A percentile compares a stretch with the other conserved stretches of the same genome.
phyloP scores from a whole-genome alignment of 1,140 invertebrate genomes.

The Phortica variegata region DNA sequence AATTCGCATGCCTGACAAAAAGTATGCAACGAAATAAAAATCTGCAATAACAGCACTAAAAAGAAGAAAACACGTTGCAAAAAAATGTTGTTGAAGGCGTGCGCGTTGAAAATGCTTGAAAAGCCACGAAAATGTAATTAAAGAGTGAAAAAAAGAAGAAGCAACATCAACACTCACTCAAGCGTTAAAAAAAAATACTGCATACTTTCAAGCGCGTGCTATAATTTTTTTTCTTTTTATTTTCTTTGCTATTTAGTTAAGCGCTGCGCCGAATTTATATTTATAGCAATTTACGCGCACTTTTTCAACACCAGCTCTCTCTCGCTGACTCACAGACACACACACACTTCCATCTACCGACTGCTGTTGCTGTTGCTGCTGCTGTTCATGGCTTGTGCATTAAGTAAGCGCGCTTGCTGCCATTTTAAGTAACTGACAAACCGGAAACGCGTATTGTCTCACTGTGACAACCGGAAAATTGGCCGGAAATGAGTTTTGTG shows the following conservation, averaged over 20 bases:
- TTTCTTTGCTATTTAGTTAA: conserved; percentile 28
- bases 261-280: conserved; percentile 19
- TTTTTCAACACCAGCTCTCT: background rate
- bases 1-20: too few relatives aligned
- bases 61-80: conserved; percentile 9
- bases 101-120: conserved; percentile 18
- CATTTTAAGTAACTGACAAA: too few relatives aligned
- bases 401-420: too few relatives aligned
- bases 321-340: too few relatives aligned
- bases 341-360: conserved; percentile 2
- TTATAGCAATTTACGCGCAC: conserved; percentile 21
- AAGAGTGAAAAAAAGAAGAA: conserved; percentile 26
- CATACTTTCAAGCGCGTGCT: too few relatives aligned
- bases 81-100: conserved; percentile 43
- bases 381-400: background rate
- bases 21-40: too few relatives aligned
- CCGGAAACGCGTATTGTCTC: too few relatives aligned
- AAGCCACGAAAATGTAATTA: conserved; percentile 52
- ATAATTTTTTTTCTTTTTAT: background rate
- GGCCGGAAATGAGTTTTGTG: too few relatives aligned
- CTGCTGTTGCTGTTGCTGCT: background rate
- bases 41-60: too few relatives aligned
- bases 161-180: background rate
- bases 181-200: conserved; percentile 7
- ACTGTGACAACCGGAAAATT: too few relatives aligned